phyloP scores from a whole-genome alignment of 2,797 vertebrate species.

The Myotis daubentonii region DNA sequence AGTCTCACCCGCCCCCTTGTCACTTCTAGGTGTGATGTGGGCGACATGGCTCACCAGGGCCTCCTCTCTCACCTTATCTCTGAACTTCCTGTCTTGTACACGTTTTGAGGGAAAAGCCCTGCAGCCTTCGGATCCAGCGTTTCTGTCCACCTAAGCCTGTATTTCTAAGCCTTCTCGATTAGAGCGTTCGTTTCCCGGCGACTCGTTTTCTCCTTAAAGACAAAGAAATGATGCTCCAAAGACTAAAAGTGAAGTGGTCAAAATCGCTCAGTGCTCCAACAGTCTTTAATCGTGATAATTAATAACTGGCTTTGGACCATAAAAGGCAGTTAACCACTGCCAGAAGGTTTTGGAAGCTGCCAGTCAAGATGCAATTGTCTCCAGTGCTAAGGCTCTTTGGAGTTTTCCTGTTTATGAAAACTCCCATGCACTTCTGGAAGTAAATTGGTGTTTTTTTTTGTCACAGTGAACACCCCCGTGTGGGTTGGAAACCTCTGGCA shows the following conservation, averaged over 20 bases:
- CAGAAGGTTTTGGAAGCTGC: neutral
- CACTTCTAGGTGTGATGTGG: neutral
- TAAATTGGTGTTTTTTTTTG: neutral
- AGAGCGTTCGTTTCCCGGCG: neutral
- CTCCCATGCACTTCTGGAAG: neutral
- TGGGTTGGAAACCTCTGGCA: neutral
- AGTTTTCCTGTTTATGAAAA: constrained; percentile 11
- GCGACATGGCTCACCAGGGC: neutral
- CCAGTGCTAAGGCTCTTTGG: neutral
- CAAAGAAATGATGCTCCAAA: neutral
- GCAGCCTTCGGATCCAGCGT: neutral
- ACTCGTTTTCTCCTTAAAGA: constrained; percentile 6
- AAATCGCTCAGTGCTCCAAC: neutral
- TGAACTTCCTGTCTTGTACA: neutral
- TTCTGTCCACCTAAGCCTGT: neutral
- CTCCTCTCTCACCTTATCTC: neutral
- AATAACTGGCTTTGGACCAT: neutral
- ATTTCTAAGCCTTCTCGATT: constrained; percentile 33
- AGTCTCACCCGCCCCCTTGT: neutral
- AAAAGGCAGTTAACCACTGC: neutral
- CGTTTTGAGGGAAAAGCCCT: neutral
- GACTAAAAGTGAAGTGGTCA: neutral
- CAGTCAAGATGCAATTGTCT: neutral
- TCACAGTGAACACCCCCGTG: neutral
- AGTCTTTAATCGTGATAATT: neutral